phyloP scores from a whole-genome alignment of 2,888 invertebrate genomes.

The Tuberolachnus salignus region DNA sequence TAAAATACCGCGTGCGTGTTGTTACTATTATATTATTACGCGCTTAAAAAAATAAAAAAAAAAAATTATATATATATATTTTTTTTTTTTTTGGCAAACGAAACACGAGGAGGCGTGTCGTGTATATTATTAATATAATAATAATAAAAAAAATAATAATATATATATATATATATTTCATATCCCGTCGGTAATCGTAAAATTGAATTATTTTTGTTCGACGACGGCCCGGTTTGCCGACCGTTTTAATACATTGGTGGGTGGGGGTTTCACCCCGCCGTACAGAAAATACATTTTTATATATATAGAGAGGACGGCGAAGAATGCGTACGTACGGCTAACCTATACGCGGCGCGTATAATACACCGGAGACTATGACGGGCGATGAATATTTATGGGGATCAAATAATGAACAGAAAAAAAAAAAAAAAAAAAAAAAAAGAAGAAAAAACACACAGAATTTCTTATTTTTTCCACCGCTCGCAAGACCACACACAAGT shows the following conservation, averaged over 20 bases:
- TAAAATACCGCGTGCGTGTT: too few species aligned
- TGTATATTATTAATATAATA: background rate
- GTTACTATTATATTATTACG: too few species aligned
- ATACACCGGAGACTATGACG: background rate
- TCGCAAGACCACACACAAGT: conserved; percentile 33
- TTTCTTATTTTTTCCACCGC: background rate
- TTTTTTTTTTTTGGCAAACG: background rate
- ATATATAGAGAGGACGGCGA: background rate
- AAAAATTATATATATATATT: background rate
- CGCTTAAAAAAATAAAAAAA: too few species aligned
- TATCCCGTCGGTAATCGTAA: too few species aligned
- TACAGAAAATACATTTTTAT: too few species aligned
- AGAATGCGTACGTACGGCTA: background rate
- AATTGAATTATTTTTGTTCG: too few species aligned
- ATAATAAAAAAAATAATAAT: too few species aligned
- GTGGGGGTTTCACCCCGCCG: too few species aligned
- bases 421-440: too few species aligned
- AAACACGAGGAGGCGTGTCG: background rate
- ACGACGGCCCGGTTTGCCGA: too few species aligned
- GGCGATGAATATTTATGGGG: conserved; percentile 37
- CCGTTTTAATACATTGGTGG: too few species aligned
- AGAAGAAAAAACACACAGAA: conserved; percentile 8
- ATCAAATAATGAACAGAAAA: conserved; percentile 3
- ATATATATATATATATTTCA: too few species aligned
- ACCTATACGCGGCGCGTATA: background rate